Base-by-base conservation (phyloP, 2,888 invertebrate genomes). In the Abrostola tripartita region DNA sequence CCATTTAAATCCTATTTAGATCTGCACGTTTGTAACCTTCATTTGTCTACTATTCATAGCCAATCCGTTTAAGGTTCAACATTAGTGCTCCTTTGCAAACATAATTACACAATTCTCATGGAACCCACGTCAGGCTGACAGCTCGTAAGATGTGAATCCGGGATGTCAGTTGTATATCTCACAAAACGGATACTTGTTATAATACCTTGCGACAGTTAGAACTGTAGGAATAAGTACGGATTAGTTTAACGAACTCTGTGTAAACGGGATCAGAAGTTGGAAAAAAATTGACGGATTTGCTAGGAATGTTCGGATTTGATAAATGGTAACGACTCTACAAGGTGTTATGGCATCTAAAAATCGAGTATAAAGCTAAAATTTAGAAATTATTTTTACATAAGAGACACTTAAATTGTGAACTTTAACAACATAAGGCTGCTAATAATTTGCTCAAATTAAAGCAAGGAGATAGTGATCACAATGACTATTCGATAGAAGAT, bases 91-190 rank as follows among this genome's bases (percentile, higher is more conserved):
- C 37, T 54, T 41, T 52, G 42, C 44, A 14, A 55, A 61, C 37
- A 68, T 68, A 66, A 65, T 63, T 63, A 60, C 38, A 63, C 14
- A 14, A 60, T 57, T 67, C 66, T 60, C 42, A 60, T 52, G 61
- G 62, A 42, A 81, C 79, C 76, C 73, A 9, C 47, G 40, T 79
- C 76, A 81, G 12, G 24, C 9, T 67, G 78, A 76, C 76, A 68
- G 72, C 49, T 71, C 70, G 65, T 72, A 75, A 70, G 61, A 69
- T 63, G 54, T 35, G 42, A 40, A 63, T 65, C 74, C 68, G 52
- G 37, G 52, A 37, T 50, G 52, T 67, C 53, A 51, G 52, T 65
- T 41, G 36, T 65, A 52, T 55, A 54, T 51, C 42, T 63, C 72
- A 73, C 65, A 65, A 50, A 52, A n/a, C 35, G 53, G 65, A 69